Percentiles rank a stretch among this genome's conserved stretches.
Conservation (phyloP, 2,888 invertebrate genomes). For the Brachyptera putata region DNA sequence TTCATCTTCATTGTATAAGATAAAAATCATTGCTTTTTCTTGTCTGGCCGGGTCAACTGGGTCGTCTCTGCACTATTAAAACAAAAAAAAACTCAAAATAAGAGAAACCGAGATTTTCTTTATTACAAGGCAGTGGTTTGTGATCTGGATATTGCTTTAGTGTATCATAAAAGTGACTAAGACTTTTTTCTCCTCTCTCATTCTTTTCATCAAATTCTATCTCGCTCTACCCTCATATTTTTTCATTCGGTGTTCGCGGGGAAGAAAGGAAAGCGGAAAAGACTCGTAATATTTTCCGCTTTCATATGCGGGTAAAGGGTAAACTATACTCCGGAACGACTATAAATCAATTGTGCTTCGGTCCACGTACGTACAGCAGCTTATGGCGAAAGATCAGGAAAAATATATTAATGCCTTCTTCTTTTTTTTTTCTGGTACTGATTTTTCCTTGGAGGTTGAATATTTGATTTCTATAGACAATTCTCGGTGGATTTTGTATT, state of each 20-base stretch:
- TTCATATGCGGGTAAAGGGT: background rate
- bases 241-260: background rate
- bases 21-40: no score
- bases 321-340: background rate
- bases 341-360: background rate
- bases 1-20: no score
- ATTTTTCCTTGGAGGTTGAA: no score
- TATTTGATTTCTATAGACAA: no score
- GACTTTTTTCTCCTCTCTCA: background rate
- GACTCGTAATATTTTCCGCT: background rate
- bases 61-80: background rate
- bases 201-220: background rate
- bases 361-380: background rate
- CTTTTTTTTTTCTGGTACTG: no score
- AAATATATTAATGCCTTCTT: no score
- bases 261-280: background rate
- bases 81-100: no score
- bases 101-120: no score
- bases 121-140: no score
- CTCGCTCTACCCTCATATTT: background rate
- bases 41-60: background rate
- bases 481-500: no score
- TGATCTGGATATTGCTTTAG: background rate
- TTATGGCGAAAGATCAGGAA: no score
- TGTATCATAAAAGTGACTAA: background rate